Percentiles rank a stretch among this genome's conserved stretches.
These are phyloP conservation scores for Solenopsis fugax DNA, from an alignment of 1,140 invertebrate species.

Conservation along the genomic window DNA sequence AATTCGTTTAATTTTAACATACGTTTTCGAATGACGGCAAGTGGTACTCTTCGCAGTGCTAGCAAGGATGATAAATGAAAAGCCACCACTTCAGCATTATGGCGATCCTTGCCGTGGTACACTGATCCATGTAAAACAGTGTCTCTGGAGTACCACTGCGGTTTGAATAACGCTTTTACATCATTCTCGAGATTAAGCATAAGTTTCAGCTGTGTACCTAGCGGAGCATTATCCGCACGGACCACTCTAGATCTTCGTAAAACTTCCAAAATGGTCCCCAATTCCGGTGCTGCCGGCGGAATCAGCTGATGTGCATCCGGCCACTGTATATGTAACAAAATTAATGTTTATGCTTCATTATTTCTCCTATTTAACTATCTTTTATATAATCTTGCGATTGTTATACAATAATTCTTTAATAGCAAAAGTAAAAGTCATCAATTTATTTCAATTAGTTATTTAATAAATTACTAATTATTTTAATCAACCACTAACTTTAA, in stretches of 20 bases:
- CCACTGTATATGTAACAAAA: conserved; percentile 88
- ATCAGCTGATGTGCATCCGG: conserved; percentile 89
- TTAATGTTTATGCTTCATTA: background rate
- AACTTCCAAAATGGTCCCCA: conserved; percentile 91
- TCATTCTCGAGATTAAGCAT: conserved; percentile 92
- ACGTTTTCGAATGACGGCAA: conserved; percentile 91
- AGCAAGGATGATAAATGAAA: conserved; percentile 95
- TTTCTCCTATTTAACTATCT: background rate
- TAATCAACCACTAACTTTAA: too few relatives aligned
- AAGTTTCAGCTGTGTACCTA: conserved; percentile 97
- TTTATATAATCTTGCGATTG: too few relatives aligned
- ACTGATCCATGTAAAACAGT: conserved; percentile 92
- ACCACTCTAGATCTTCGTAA: conserved; percentile 91
- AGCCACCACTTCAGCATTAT: conserved; percentile 98
- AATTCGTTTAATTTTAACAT: conserved; percentile 48
- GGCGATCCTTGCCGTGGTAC: conserved; percentile 95
- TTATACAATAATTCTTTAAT: too few relatives aligned
- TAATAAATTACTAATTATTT: too few relatives aligned
- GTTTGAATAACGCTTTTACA: conserved; percentile 95
- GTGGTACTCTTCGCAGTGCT: conserved; percentile 92
- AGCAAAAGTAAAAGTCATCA: too few relatives aligned
- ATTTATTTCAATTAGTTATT: too few relatives aligned
- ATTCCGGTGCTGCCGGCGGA: conserved; percentile 88
- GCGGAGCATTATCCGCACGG: conserved; percentile 91
- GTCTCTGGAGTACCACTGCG: conserved; percentile 94